These are phyloP conservation scores for Meriones psammophilus DNA, from an alignment of 2,797 vertebrate species.

Conservation along the genomic window DNA sequence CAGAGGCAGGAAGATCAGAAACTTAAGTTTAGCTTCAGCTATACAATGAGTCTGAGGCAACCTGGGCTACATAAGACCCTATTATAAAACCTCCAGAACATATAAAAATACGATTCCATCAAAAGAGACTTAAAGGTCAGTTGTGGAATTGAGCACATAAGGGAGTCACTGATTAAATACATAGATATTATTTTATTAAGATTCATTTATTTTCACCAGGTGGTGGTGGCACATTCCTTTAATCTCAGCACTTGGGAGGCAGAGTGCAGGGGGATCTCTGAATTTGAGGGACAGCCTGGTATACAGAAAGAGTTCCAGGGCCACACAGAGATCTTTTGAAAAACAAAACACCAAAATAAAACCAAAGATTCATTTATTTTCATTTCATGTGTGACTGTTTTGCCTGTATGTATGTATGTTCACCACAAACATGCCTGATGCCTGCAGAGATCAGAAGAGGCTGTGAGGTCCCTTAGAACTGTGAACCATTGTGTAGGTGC, in stretches of 20 bases:
- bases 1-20: background rate
- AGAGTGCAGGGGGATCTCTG: background rate
- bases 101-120: conserved; percentile 27
- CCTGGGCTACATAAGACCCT: background rate
- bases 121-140: background rate
- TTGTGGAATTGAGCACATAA: background rate
- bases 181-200: background rate
- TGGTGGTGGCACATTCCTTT: background rate
- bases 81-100: background rate
- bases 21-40: background rate
- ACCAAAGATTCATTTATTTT: background rate
- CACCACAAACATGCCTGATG: background rate
- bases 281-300: background rate
- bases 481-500: background rate
- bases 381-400: background rate
- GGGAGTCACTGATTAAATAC: background rate
- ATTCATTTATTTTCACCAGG: background rate
- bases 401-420: background rate
- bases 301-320: background rate
- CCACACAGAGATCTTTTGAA: background rate
- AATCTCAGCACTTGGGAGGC: background rate
- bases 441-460: background rate
- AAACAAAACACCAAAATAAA: background rate
- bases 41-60: background rate
- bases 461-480: background rate